These are phyloP conservation scores for Chrysogorgia sp. DNA, from an alignment of 92 coral and sea anemone genomes.

Conservation along the genomic window DNA sequence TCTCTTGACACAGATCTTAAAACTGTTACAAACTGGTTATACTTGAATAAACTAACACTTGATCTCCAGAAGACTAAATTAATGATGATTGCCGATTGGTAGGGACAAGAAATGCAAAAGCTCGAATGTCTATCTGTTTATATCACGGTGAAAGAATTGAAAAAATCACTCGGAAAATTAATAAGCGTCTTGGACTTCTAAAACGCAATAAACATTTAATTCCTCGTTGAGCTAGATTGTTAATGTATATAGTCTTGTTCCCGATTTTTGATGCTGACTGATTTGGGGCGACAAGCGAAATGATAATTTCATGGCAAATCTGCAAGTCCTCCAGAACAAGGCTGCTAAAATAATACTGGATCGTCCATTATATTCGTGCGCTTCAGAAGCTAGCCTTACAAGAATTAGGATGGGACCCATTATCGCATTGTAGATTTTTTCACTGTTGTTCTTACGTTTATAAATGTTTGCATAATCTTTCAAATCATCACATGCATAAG, in stretches of 20 bases:
- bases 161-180: not conserved
- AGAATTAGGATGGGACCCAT: constrained; percentile 13
- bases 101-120: no score
- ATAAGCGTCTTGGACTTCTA: constrained; percentile 16
- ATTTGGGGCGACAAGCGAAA: constrained; percentile 37
- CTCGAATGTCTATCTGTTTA: no score
- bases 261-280: constrained; percentile 29
- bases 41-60: no score
- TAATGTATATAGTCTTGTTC: constrained; percentile 8
- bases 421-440: constrained; percentile 10
- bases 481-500: not conserved
- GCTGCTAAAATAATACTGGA: constrained; percentile 40
- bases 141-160: no score
- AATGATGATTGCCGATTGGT: no score
- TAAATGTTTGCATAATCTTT: constrained; percentile 4
- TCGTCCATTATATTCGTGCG: not conserved
- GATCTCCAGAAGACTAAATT: no score
- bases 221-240: constrained; percentile 25
- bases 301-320: constrained; percentile 1
- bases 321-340: constrained; percentile 38
- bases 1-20: no score
- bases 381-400: constrained; percentile 35
- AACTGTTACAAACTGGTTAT: no score
- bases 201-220: constrained; percentile 22
- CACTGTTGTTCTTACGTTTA: constrained; percentile 24